Conservation (phyloP, 2,888 invertebrate species). For the Baccha elongata region DNA sequence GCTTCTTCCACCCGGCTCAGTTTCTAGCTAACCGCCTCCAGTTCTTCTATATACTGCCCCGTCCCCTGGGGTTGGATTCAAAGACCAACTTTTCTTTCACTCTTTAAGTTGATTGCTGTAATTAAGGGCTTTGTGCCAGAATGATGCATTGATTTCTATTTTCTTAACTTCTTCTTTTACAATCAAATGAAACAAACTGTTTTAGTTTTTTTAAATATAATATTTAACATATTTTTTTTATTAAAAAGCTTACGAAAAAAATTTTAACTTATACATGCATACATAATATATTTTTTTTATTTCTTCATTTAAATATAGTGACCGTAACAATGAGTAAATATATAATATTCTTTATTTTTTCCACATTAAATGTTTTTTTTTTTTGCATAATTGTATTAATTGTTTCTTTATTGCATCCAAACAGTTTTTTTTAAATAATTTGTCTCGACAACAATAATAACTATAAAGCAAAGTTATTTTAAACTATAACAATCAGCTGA, state of each 20-base stretch:
- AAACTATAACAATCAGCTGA: conserved; percentile 55
- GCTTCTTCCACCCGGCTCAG: too few relatives aligned
- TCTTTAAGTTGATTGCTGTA: too few relatives aligned
- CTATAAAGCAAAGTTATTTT: conserved; percentile 47
- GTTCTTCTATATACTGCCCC: too few relatives aligned
- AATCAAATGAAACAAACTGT: too few relatives aligned
- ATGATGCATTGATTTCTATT: too few relatives aligned
- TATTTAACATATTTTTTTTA: conserved; percentile 28
- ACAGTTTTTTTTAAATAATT: conserved; percentile 31
- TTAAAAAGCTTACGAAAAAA: conserved; percentile 39
- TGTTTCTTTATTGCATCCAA: not conserved
- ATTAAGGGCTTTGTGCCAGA: too few relatives aligned
- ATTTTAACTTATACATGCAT: conserved; percentile 29
- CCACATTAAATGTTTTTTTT: conserved; percentile 12
- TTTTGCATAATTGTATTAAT: conserved; percentile 8
- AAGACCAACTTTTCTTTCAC: too few relatives aligned
- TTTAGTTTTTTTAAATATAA: conserved; percentile 31
- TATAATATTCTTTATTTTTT: conserved; percentile 14
- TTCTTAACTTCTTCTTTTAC: too few relatives aligned
- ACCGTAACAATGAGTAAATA: conserved; percentile 46
- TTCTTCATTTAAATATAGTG: conserved; percentile 6
- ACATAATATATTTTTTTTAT: conserved; percentile 14
- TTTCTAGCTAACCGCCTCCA: too few relatives aligned
- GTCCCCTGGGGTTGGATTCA: too few relatives aligned
- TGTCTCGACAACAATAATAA: conserved; percentile 54